Base-by-base conservation (phyloP, 1,140 invertebrate species). In the Drosophila insularis region DNA sequence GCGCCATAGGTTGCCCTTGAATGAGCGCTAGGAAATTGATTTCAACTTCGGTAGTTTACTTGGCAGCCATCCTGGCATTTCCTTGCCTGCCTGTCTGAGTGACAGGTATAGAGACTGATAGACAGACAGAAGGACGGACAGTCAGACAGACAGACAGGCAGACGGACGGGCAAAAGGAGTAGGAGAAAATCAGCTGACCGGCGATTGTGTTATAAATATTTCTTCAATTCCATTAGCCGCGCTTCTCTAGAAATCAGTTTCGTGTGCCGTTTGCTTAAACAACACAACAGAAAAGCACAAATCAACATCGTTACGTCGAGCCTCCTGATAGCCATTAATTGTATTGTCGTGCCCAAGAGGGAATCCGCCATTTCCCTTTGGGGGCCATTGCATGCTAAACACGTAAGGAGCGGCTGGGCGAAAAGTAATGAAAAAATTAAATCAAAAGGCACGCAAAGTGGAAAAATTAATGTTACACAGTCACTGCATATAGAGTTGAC, bases 141-240 rank as follows among this genome's bases (percentile, higher is more conserved):
- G 37, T 8, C 31, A 11, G 59, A 27, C 13, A 32, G 8, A 21
- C 1, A 21, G 21, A 21, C 21, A 21, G 27, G 27, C 27, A 27
- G 27, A 6, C 27, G 27, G 4, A 27, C 27, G 27, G 27, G 27
- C 27, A 2, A 27, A 27, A 27, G 23, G 4, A 27, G 4, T 27
- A 27, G 4, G 23, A 27, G 23, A 0, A 27, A 27, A 50, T 50
- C 43, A 50, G 43, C 17, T 50, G 43, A 50, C 39, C 59, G 37
- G 54, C 59, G 63, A 76, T 76, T 82, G 73, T 75, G 75, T 73
- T 82, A 82, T 86, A 89, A 86, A 86, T 86, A 87, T 86, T 86
- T 87, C 72, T 89, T 77, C 71, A 80, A 86, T 82, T 80, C 76
- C 69, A 81, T 78, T 81, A 69, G 74, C 68, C 62, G 46, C 55